Evolutionary conservation across 2,797 vertebrate species (phyloP).

Genomic region (Microctenopoma steveboyesi): DNA sequence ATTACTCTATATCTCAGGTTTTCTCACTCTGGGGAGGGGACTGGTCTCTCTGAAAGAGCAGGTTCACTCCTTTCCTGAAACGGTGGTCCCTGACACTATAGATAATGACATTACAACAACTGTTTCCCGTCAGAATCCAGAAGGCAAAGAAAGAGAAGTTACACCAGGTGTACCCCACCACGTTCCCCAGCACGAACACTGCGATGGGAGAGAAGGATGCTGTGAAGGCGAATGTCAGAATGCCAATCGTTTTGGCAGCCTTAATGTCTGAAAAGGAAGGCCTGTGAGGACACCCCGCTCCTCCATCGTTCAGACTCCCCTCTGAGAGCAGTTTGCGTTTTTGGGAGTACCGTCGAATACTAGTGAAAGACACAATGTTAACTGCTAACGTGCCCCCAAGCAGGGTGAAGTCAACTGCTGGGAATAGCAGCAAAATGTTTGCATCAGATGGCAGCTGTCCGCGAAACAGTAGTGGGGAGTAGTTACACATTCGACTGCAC

Average conservation of each 20-base stretch:
- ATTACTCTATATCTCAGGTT: slow-evolving; percentile 44
- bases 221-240: slow-evolving; percentile 86
- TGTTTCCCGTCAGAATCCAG: slow-evolving; percentile 88
- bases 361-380: slow-evolving; percentile 85
- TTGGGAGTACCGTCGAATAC: slow-evolving; percentile 80
- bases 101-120: slow-evolving; percentile 89
- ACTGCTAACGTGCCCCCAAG: slow-evolving; percentile 81
- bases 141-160: slow-evolving; percentile 89
- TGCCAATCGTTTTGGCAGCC: slow-evolving; percentile 88
- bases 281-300: slow-evolving; percentile 67
- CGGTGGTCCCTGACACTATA: slow-evolving; percentile 86
- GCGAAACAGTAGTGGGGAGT: slow-evolving; percentile 73
- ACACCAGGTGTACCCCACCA: slow-evolving; percentile 87
- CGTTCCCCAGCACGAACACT: slow-evolving; percentile 86
- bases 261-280: slow-evolving; percentile 88
- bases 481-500: slow-evolving; percentile 89
- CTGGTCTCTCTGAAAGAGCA: slow-evolving; percentile 82
- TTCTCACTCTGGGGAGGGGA: slow-evolving; percentile 73
- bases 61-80: slow-evolving; percentile 84
- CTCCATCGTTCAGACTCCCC: slow-evolving; percentile 72
- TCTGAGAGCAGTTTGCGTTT: slow-evolving; percentile 84
- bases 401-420: slow-evolving; percentile 85
- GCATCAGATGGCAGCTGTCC: slow-evolving; percentile 66
- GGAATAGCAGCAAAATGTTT: slow-evolving; percentile 85
- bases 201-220: slow-evolving; percentile 87